A percentile compares a stretch with the other conserved stretches of the same genome.
These are phyloP conservation scores for Todiramphus chloris DNA, from an alignment of 2,113 vertebrate genomes.

Conservation along the genomic window DNA sequence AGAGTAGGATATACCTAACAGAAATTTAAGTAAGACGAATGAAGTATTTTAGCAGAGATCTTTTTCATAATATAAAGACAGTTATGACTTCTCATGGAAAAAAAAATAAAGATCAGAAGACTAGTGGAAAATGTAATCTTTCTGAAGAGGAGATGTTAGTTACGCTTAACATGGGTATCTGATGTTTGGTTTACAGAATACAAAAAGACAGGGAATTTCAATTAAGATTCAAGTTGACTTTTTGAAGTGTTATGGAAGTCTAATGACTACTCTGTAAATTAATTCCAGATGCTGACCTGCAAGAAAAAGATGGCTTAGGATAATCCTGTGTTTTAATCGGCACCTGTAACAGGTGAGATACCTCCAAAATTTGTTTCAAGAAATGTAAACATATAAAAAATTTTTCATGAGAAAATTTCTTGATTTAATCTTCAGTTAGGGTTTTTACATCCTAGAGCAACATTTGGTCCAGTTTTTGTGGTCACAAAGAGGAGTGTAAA, in stretches of 20 bases:
- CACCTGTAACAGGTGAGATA: constrained; percentile 4
- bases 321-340: constrained; percentile 43
- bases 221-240: constrained; percentile 64
- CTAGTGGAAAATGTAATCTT: neutral
- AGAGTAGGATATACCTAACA: neutral
- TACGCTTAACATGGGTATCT: neutral
- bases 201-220: constrained; percentile 54
- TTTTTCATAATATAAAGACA: neutral
- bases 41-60: neutral
- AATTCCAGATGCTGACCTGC: constrained; percentile 73
- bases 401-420: neutral
- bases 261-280: constrained; percentile 71
- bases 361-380: neutral
- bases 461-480: neutral
- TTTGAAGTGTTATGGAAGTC: constrained; percentile 56
- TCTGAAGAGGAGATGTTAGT: constrained; percentile 25
- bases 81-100: neutral
- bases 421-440: neutral
- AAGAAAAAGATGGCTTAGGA: constrained; percentile 46
- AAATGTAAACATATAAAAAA: neutral
- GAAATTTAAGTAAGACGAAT: neutral
- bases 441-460: neutral
- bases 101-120: neutral
- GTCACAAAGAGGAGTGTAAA: neutral
- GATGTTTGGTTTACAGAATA: neutral